Evolutionary conservation across 2,113 vertebrate species (phyloP).

Genomic region (Clarias batrachus): DNA sequence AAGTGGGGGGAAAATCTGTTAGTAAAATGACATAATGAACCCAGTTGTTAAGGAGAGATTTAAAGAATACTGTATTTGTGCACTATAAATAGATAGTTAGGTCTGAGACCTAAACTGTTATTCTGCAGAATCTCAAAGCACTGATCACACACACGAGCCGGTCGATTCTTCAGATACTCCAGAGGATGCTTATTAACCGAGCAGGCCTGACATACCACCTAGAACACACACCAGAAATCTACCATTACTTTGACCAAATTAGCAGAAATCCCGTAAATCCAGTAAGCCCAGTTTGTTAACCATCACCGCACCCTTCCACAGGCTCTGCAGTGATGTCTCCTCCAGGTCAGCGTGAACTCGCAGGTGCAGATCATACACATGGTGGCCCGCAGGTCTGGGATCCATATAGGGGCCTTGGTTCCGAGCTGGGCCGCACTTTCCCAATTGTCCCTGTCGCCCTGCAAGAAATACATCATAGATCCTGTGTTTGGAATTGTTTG

Average conservation of each 20-base stretch:
- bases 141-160: conserved; percentile 91
- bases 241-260: conserved; percentile 4
- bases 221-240: conserved; percentile 13
- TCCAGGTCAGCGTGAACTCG: conserved; percentile 96
- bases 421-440: conserved; percentile 83
- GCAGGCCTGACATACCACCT: conserved; percentile 97
- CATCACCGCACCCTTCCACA: conserved; percentile 84
- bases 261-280: not conserved
- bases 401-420: conserved; percentile 96
- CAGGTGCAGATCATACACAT: conserved; percentile 99
- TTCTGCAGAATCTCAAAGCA: conserved; percentile 89
- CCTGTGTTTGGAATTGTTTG: not conserved
- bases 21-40: not conserved
- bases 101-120: conserved; percentile 50
- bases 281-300: not conserved
- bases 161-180: conserved; percentile 96
- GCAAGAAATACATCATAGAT: conserved; percentile 1
- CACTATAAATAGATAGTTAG: not conserved
- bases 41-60: not conserved
- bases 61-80: not conserved
- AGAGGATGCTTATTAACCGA: conserved; percentile 90
- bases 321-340: conserved; percentile 94
- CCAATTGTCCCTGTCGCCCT: conserved; percentile 72
- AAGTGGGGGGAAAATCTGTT: conserved; percentile 8
- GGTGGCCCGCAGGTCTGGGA: conserved; percentile 93